These are phyloP conservation scores for Rugalucina vietnamica DNA, from an alignment of 2,888 invertebrate species.

Conservation along the genomic window DNA sequence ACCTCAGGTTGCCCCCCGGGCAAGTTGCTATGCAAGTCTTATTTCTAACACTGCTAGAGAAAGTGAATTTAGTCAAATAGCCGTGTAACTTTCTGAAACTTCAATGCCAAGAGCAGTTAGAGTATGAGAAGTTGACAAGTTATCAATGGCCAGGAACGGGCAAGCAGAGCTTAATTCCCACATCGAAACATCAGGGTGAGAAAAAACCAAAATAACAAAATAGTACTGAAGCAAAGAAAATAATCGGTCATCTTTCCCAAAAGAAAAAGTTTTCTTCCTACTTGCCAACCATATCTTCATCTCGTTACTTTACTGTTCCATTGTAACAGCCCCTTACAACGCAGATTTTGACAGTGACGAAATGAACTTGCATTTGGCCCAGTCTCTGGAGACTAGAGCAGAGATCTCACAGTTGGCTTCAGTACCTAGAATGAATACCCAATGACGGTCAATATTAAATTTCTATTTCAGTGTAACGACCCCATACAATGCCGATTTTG, in stretches of 20 bases:
- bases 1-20: too few species aligned
- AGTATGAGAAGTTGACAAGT: too few species aligned
- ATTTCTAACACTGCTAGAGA: too few species aligned
- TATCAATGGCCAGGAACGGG: too few species aligned
- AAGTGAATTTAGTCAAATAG: too few species aligned
- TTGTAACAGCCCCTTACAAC: constrained; percentile 99
- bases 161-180: too few species aligned
- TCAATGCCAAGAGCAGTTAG: too few species aligned
- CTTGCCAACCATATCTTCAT: constrained; percentile 97
- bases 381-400: constrained; percentile 98
- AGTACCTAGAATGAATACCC: constrained; percentile 98
- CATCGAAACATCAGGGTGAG: neutral
- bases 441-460: too few species aligned
- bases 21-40: too few species aligned
- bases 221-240: too few species aligned
- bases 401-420: constrained; percentile 99
- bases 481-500: constrained; percentile 99
- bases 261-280: constrained; percentile 98
- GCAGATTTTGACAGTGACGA: constrained; percentile 99
- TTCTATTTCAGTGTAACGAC: constrained; percentile 91
- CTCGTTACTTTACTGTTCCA: constrained; percentile 84
- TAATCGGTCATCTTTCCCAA: too few species aligned
- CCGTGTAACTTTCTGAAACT: too few species aligned
- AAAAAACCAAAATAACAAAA: neutral
- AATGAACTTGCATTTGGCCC: constrained; percentile 99